These are phyloP conservation scores for Babyrousa celebensis DNA, from an alignment of 2,797 vertebrate genomes.

Conservation along the genomic window DNA sequence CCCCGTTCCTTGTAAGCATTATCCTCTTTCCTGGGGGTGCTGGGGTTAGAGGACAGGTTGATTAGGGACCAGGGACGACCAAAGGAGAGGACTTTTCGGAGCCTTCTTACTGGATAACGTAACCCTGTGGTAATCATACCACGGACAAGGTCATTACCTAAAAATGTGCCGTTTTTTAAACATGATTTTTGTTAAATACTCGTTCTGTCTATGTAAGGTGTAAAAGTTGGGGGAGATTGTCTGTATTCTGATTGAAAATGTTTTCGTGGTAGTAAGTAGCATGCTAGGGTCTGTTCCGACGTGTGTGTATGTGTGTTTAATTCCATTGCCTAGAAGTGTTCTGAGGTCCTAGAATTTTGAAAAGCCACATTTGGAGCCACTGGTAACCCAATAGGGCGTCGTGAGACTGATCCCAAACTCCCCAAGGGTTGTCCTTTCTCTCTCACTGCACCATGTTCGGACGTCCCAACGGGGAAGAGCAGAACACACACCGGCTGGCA, in stretches of 20 bases:
- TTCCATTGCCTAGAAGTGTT: slow-evolving; percentile 74
- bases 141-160: not conserved
- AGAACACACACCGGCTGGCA: rapidly evolving
- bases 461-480: not conserved
- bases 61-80: not conserved
- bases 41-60: not conserved
- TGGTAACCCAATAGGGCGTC: not conserved
- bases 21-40: not conserved
- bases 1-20: slow-evolving; percentile 9
- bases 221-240: not conserved
- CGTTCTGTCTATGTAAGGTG: not conserved
- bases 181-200: not conserved
- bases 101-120: not conserved
- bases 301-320: not conserved
- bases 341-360: slow-evolving; percentile 52
- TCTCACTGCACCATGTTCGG: not conserved
- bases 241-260: not conserved
- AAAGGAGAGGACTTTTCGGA: not conserved
- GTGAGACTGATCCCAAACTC: not conserved
- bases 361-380: slow-evolving; percentile 67
- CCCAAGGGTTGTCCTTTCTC: not conserved
- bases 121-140: not conserved
- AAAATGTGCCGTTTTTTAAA: slow-evolving; percentile 7
- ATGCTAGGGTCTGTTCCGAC: not conserved
- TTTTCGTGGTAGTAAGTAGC: not conserved